Percentiles rank a stretch among this genome's conserved stretches.
These are phyloP conservation scores for Brachionus paranguensis DNA, from an alignment of 1,140 invertebrate species.

Conservation along the genomic window DNA sequence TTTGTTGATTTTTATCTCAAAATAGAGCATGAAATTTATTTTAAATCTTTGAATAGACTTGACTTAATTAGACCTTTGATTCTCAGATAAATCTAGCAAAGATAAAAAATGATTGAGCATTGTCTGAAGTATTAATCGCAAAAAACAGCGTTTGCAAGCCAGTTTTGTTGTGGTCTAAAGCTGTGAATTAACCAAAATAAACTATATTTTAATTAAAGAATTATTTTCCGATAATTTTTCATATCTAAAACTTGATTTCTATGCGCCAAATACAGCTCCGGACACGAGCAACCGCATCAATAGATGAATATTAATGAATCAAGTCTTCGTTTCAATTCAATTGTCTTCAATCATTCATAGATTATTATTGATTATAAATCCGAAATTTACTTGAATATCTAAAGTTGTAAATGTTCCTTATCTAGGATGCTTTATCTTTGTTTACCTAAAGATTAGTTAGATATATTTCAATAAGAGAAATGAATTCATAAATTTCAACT, in stretches of 20 bases:
- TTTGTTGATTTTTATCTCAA: conserved; percentile 9
- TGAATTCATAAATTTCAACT: background rate
- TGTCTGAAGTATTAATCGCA: background rate
- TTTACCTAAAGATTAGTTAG: background rate
- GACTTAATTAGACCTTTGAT: background rate
- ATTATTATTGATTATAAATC: background rate
- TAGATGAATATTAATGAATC: conserved; percentile 29
- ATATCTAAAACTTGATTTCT: background rate
- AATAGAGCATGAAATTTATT: conserved; percentile 23
- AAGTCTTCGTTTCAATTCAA: background rate
- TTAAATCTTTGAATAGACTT: background rate
- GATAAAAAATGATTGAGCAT: background rate
- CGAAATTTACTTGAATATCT: background rate
- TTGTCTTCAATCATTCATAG: background rate
- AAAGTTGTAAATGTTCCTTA: background rate
- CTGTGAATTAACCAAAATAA: background rate
- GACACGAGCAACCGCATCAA: background rate
- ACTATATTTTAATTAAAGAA: background rate
- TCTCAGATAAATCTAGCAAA: conserved; percentile 1
- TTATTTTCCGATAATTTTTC: conserved; percentile 5
- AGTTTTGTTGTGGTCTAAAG: background rate
- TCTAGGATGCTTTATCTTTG: background rate
- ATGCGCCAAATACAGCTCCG: background rate
- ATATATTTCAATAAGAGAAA: background rate
- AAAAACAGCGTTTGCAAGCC: background rate